Percentiles rank a stretch among this genome's conserved stretches.
These are phyloP conservation scores for Drosophila trichaetosa DNA, from an alignment of 2,888 invertebrate genomes.

Conservation along the genomic window DNA sequence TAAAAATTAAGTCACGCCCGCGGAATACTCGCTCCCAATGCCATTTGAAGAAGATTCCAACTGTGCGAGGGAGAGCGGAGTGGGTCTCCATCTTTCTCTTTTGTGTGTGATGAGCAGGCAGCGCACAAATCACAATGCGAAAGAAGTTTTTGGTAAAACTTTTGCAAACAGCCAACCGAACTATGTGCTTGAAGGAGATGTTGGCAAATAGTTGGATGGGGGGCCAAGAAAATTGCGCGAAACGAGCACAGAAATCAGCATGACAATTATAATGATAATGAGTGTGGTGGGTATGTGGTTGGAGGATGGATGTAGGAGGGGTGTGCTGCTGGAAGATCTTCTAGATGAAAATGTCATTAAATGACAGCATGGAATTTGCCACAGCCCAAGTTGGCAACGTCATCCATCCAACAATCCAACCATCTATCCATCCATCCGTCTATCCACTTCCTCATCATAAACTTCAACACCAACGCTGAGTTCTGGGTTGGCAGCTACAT, in stretches of 20 bases:
- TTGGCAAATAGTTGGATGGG: constrained; percentile 53
- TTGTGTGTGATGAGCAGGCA: constrained; percentile 12
- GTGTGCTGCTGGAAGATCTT: constrained; percentile 32
- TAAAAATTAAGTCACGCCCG: constrained; percentile 58
- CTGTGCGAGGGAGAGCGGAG: neutral
- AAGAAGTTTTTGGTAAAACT: constrained; percentile 62
- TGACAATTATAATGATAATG: constrained; percentile 79
- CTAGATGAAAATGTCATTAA: constrained; percentile 74
- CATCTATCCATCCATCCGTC: neutral
- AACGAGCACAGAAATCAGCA: constrained; percentile 65
- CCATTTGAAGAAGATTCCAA: constrained; percentile 27
- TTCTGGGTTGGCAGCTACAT: constrained; percentile 63
- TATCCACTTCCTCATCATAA: constrained; percentile 11
- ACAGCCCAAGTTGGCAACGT: constrained; percentile 53
- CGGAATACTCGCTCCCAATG: constrained; percentile 25
- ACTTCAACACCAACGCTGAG: constrained; percentile 21
- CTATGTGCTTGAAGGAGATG: constrained; percentile 41
- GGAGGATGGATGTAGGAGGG: neutral
- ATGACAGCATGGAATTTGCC: constrained; percentile 60
- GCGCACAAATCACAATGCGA: constrained; percentile 63
- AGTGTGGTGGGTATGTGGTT: constrained; percentile 41
- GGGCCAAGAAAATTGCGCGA: constrained; percentile 33
- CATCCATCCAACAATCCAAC: constrained; percentile 40
- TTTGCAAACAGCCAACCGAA: constrained; percentile 44
- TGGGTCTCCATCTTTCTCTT: neutral